Evolutionary conservation across 2,888 invertebrate species (phyloP).

Genomic region (Cephus nigrinus): DNA sequence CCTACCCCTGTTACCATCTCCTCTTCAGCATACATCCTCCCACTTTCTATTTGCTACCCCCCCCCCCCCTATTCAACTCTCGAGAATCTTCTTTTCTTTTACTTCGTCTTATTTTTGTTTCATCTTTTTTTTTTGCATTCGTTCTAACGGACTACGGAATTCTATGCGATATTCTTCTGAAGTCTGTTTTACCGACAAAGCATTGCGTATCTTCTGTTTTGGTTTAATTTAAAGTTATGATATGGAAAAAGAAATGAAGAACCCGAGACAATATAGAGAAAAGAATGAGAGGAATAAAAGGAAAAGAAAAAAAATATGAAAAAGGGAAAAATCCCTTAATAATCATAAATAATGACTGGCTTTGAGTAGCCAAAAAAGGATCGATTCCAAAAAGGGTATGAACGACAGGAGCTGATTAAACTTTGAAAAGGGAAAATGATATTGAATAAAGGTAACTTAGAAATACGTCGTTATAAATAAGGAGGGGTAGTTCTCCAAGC

Average conservation of each 20-base stretch:
- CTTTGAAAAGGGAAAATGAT: background rate
- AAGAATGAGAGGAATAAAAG: no score
- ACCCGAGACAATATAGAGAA: no score
- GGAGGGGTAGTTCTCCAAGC: background rate
- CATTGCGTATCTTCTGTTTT: no score
- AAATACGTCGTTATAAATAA: background rate
- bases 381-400: background rate
- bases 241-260: no score
- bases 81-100: constrained; percentile 10
- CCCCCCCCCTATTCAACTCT: constrained; percentile 2
- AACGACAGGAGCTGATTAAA: background rate
- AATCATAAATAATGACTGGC: background rate
- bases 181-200: no score
- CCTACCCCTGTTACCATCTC: constrained; percentile 19
- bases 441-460: background rate
- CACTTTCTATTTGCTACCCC: constrained; percentile 5
- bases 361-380: background rate
- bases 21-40: constrained; percentile 10
- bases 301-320: background rate
- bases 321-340: background rate
- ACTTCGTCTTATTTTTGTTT: background rate
- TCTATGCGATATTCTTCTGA: background rate
- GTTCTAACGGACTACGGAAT: background rate
- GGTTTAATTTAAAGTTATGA: no score
- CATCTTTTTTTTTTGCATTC: background rate